Percentiles rank a stretch among this genome's conserved stretches.
Evolutionary conservation across 2,113 vertebrate genomes (phyloP).

Genomic region (Dicaeum eximium): DNA sequence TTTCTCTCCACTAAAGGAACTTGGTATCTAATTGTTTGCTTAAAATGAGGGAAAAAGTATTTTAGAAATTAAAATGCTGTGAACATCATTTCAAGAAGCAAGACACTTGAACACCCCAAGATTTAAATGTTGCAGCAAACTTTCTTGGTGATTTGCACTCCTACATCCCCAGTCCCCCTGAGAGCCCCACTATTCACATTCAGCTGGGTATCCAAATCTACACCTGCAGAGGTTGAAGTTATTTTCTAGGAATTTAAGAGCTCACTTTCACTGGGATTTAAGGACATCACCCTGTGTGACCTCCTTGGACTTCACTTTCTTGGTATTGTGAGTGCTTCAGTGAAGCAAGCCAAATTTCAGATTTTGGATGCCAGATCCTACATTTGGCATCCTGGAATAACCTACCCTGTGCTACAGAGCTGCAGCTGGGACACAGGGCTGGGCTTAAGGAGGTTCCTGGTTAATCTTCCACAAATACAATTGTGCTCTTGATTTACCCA

Average conservation of each 20-base stretch:
- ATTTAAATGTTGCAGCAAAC: background rate
- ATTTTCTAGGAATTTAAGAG: background rate
- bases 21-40: background rate
- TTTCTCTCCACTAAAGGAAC: background rate
- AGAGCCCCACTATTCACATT: background rate
- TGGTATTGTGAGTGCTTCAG: background rate
- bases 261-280: background rate
- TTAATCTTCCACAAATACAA: background rate
- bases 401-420: accelerated
- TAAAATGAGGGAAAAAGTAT: background rate
- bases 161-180: background rate
- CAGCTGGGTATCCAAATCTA: background rate
- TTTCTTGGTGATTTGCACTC: background rate
- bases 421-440: background rate
- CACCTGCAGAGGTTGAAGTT: background rate
- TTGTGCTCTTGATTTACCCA: background rate
- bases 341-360: background rate
- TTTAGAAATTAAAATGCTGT: background rate
- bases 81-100: background rate
- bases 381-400: accelerated
- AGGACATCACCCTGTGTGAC: accelerated
- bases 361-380: background rate
- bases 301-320: background rate
- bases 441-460: background rate
- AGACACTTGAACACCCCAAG: background rate